phyloP scores from a whole-genome alignment of 2,888 invertebrate genomes.

The Eurois occulta region DNA sequence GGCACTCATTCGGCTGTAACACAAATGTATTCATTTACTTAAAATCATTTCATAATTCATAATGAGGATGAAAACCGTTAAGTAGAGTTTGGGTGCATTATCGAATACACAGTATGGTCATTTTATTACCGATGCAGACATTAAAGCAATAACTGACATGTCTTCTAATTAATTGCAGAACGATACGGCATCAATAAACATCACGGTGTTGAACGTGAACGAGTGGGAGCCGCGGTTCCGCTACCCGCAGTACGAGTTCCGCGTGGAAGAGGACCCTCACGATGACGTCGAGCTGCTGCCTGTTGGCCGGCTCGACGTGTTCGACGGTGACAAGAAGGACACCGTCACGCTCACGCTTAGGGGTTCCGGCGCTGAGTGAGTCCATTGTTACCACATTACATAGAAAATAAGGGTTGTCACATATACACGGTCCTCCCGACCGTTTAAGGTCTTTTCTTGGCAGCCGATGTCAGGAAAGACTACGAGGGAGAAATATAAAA shows the following conservation, averaged over 20 bases:
- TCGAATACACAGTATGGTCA: background rate
- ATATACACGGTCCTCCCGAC: background rate
- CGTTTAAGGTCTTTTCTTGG: background rate
- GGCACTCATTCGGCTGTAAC: too few species aligned
- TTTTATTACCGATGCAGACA: background rate
- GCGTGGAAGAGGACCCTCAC: conserved; percentile 81
- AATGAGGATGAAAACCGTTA: background rate
- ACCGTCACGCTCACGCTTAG: conserved; percentile 93
- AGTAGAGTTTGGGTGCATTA: background rate
- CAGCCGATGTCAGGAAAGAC: background rate
- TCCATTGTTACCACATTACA: background rate
- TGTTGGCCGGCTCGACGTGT: conserved; percentile 94
- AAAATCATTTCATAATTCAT: background rate
- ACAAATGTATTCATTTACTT: too few species aligned
- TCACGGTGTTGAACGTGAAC: conserved; percentile 96
- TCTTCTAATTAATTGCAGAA: conserved; percentile 90
- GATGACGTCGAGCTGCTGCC: conserved; percentile 77
- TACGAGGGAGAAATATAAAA: background rate
- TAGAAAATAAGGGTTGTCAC: background rate
- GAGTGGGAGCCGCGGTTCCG: conserved; percentile 98
- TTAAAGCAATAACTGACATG: background rate
- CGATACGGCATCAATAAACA: conserved; percentile 95
- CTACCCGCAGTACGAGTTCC: conserved; percentile 96
- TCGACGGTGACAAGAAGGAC: conserved; percentile 96
- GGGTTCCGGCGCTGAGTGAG: conserved; percentile 92